Conservation (phyloP, 2,113 vertebrate species). For the Cynocephalus volans region DNA sequence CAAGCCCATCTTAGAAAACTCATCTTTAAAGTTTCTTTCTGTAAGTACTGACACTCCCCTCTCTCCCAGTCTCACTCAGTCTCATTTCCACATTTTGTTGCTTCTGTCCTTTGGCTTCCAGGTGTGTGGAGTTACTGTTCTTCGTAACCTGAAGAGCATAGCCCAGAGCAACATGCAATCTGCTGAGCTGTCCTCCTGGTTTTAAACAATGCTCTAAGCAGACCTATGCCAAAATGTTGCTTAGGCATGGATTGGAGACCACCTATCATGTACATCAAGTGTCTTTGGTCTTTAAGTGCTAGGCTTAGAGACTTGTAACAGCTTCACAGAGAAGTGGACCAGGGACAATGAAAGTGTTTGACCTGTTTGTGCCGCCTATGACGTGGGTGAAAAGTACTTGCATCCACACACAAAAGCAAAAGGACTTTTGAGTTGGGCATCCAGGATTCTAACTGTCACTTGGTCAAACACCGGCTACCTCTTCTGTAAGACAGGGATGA, state of each 20-base stretch:
- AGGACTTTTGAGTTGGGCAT: not conserved
- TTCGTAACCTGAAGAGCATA: too few relatives aligned
- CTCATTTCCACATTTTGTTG: not conserved
- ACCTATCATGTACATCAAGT: rapidly evolving
- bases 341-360: too few relatives aligned
- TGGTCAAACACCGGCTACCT: not conserved
- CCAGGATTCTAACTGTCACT: not conserved
- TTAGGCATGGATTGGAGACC: too few relatives aligned
- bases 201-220: not conserved
- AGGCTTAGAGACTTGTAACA: not conserved
- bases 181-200: not conserved
- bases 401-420: not conserved
- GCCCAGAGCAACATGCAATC: not conserved
- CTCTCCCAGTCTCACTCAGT: too few relatives aligned
- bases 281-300: not conserved
- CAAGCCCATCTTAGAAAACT: not conserved
- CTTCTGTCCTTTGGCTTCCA: not conserved
- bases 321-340: not conserved
- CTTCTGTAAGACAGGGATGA: not conserved
- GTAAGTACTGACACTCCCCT: not conserved
- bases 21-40: not conserved
- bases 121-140: too few relatives aligned
- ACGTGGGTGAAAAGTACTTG: not conserved
- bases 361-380: not conserved
- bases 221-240: not conserved